Evolutionary conservation across 35 echinoderm and acorn worm species (phyloP), one percentile per base, ranked within the genome.

Genomic region (Heliocidaris tuberculata): DNA sequence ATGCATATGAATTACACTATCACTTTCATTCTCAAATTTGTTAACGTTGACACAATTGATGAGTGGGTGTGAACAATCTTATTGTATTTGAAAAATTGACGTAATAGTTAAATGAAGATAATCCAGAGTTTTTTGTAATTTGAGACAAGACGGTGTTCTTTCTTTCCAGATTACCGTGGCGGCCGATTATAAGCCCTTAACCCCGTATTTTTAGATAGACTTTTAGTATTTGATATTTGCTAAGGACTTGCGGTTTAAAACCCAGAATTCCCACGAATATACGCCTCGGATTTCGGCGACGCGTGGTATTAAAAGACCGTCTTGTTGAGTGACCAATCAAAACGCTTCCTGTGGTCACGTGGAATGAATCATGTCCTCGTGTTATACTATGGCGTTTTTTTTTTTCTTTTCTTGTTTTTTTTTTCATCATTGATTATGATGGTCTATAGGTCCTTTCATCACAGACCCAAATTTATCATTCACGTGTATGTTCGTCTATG

Each of bases 311-410:
- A 27, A n/a, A 19, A 78, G 65, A n/a, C 65, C 4, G 27, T 78
- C 65, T 78, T 78, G 65, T 78, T 78, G 65, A 78, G 19, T 78
- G 65, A 78, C 65, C 65, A 78, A 78, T 78, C 65, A 78, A 78
- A 78, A 78, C 65, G 7, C 65, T 78, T 78, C 65, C 65, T 78
- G 24, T 78, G 65, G 65, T 78, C 65, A 78, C 17, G 65, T 78
- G 65, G 19, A 78, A n/a, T 78, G 65, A 78, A 19, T 78, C 65
- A 78, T 78, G 65, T 7, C 27, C 21, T 78, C 8, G 65, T 24
- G 24, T 7, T 78, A 24, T 56, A 12, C 52, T 56, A 56, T 56
- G 52, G 52, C 52, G 52, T 27, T n/a, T 19, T n/a, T 78, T 78
- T 78, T 7, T n/a, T 78, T 11, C n/a, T n/a, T n/a, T n/a, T n/a